Evolutionary conservation across 2,113 vertebrate genomes (phyloP).

Genomic region (Protomyctophum bolini): DNA sequence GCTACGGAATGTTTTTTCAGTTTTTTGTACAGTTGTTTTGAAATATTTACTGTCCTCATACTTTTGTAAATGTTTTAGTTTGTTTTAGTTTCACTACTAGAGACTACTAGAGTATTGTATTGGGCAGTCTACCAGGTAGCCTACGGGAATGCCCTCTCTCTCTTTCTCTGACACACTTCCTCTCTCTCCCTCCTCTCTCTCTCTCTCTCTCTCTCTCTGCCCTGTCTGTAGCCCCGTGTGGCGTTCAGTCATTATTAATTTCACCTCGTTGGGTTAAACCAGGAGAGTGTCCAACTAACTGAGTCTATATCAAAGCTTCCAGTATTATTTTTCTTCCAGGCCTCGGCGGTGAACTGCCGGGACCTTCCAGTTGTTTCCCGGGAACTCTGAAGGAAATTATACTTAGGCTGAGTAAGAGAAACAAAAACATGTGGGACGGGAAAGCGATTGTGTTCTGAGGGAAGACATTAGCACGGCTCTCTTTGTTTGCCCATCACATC

Average conservation of each 20-base stretch:
- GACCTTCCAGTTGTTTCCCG: constrained; percentile 31
- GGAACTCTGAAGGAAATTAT: constrained; percentile 64
- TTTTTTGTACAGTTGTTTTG: too few species aligned
- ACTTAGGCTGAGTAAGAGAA: constrained; percentile 53
- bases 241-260: constrained; percentile 39
- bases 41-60: too few species aligned
- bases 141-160: too few species aligned
- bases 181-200: too few species aligned
- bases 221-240: constrained; percentile 1
- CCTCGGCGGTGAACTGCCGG: constrained; percentile 24
- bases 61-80: too few species aligned
- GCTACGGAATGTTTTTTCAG: too few species aligned
- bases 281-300: constrained; percentile 29
- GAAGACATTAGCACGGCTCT: constrained; percentile 48
- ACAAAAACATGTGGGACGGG: constrained; percentile 62
- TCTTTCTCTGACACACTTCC: too few species aligned
- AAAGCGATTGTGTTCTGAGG: constrained; percentile 50
- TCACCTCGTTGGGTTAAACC: constrained; percentile 26
- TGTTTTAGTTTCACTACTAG: too few species aligned
- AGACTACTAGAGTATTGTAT: too few species aligned
- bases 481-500: constrained; percentile 54
- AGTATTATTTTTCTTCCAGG: constrained; percentile 4
- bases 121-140: too few species aligned
- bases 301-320: constrained; percentile 40
- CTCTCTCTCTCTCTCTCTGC: too few species aligned